These are phyloP conservation scores for Chondrosia reniformis DNA, from an alignment of 37 sponge, comb jelly and placozoan species.

Conservation along the genomic window DNA sequence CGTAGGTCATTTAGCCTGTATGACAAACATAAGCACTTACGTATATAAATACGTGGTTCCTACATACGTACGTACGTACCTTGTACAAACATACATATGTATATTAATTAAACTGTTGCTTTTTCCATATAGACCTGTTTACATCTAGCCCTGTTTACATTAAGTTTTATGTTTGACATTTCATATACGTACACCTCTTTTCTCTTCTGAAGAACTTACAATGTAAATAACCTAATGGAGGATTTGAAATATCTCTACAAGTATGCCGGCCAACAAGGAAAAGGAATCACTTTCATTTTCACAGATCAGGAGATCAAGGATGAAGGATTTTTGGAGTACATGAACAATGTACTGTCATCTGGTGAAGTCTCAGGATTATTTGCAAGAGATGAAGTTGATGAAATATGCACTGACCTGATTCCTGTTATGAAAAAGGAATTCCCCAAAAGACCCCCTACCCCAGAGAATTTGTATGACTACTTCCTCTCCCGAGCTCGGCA, in stretches of 20 bases:
- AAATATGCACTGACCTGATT: slow-evolving; percentile 87
- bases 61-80: neutral
- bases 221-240: slow-evolving; percentile 93
- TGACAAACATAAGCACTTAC: no score
- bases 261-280: slow-evolving; percentile 83
- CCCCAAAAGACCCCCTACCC: slow-evolving; percentile 93
- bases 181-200: neutral
- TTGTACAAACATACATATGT: neutral
- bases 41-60: no score
- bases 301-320: slow-evolving; percentile 99
- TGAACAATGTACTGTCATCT: slow-evolving; percentile 99
- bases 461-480: slow-evolving; percentile 97
- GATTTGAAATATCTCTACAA: slow-evolving; percentile 95
- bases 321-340: slow-evolving; percentile 97
- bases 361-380: slow-evolving; percentile 98
- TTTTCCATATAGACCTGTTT: neutral
- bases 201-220: slow-evolving; percentile 64
- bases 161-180: no score
- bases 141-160: no score
- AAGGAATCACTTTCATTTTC: slow-evolving; percentile 96
- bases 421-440: slow-evolving; percentile 98
- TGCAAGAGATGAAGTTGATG: slow-evolving; percentile 97
- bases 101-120: neutral
- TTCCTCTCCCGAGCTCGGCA: slow-evolving; percentile 91
- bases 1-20: neutral